Conservation (phyloP, 2,888 invertebrate species). For the Phoenoteleia sp. region DNA sequence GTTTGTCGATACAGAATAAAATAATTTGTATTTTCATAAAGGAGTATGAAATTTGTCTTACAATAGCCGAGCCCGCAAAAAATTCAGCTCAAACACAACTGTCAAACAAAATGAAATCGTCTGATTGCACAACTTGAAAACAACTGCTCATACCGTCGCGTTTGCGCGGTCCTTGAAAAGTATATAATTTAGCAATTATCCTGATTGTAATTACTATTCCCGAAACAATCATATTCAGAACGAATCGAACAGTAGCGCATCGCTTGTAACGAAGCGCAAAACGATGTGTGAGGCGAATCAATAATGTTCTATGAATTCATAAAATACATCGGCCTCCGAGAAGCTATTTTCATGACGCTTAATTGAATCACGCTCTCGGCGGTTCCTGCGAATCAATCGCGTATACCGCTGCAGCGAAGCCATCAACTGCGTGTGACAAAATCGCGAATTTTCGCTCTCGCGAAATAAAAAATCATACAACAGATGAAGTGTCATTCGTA, state of each 20-base stretch:
- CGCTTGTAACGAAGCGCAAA: slow-evolving; percentile 23
- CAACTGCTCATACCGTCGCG: background rate
- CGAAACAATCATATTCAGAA: background rate
- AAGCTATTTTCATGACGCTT: slow-evolving; percentile 41
- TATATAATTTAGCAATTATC: slow-evolving; percentile 6
- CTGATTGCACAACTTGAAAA: background rate
- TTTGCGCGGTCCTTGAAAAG: slow-evolving; percentile 12
- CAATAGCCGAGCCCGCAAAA: background rate
- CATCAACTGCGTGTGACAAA: slow-evolving; percentile 17
- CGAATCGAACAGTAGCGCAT: slow-evolving; percentile 9
- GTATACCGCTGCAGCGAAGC: slow-evolving; percentile 17
- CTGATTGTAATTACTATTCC: slow-evolving; percentile 13
- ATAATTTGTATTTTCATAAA: slow-evolving; percentile 10
- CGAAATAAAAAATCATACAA: background rate
- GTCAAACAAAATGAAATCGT: background rate
- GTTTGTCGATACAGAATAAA: slow-evolving; percentile 4
- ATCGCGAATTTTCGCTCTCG: slow-evolving; percentile 17
- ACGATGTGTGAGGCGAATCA: slow-evolving; percentile 32
- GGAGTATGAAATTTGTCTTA: slow-evolving; percentile 16
- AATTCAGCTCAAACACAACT: background rate
- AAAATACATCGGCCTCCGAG: slow-evolving; percentile 42
- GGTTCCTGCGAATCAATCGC: slow-evolving; percentile 42
- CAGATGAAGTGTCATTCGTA: slow-evolving; percentile 2
- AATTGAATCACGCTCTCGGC: slow-evolving; percentile 47
- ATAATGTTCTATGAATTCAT: slow-evolving; percentile 59